Evolutionary conservation across 2,797 vertebrate genomes (phyloP), one percentile per base, ranked within the genome.

Genomic region (Eremophila alpestris): DNA sequence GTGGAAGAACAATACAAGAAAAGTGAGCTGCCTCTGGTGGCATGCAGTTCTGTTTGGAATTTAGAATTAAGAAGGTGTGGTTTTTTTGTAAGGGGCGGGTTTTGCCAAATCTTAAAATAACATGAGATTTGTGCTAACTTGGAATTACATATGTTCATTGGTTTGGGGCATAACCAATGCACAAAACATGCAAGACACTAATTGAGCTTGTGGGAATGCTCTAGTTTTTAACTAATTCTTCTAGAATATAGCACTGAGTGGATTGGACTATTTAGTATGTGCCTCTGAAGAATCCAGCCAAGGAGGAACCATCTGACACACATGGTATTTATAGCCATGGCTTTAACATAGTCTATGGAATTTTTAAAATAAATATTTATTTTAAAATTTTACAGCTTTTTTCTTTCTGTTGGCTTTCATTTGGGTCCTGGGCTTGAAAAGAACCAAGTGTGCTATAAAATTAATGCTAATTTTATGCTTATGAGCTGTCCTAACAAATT

Each of bases 401-500:
- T 83, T 51, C 23, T 77, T 46, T 24, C 18, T 60, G 3, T 55
- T 83, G 24, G 4, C 29, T 94, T 78, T 83, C 38, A 83, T 7
- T 86, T 91, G 7, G 17, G 30, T 20, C 27, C 32, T 68, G 49
- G 49, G 54, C 41, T 78, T 73, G 23, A 52, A 85, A 82, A 85
- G 24, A 77, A 51, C 5, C 27, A 55, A 67, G 10, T 30, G 11
- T 77, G n/a, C 6, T 75, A 41, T 41, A 41, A 41, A 41, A 41
- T 87, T 77, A 81, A 70, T 94, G 73, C 6, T 87, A 63, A 73
- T 82, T 85, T 91, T 67, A 32, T 82, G 48, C 24, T 82, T 93
- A 54, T 41, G 34, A 87, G 21, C 38, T 68, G 8, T 51, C 8
- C 52, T 74, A 52, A 67, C n/a, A 34, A 85, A 56, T 62, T 95